Base-by-base conservation (phyloP, 2,888 invertebrate species). In the Eristalinus aeneus region DNA sequence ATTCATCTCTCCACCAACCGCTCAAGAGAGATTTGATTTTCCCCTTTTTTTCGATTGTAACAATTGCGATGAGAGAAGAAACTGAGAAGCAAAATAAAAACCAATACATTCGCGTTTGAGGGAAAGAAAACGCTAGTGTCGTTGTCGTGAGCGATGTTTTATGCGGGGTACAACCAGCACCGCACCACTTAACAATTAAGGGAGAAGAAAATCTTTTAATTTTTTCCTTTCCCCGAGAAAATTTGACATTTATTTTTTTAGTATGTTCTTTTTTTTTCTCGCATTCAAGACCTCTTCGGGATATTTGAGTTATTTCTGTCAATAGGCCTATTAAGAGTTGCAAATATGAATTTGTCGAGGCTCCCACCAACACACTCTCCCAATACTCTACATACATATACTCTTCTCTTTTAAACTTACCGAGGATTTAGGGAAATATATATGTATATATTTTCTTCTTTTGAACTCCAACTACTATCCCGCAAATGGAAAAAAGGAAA, bases 391-490 rank as follows among this genome's bases (percentile, higher is more conserved):
- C 54, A 85, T 64, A 82, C 60, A 86, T 71, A 73, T 73, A 82
- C 69, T 71, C 53, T 63, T 72, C 54, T 74, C 64, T 69, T 27
- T 69, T 69, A 69, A 86, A 86, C 86, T 86, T 86, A 86, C 86
- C 86, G 86, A 86, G 86, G 86, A 86, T 86, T 60, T 82, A 63
- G 73, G 73, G 74, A 86, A 78, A 86, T 77, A 81, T 81, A 85
- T 81, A 75, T 65, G 39, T 77, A 73, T 53, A 61, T 75, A 75
- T 84, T 74, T 79, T 74, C 53, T 74, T 76, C 76, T 68, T 71
- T 63, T 65, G 16, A 81, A 86, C 73, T 85, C 85, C 81, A 86
- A 76, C 85, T 75, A 80, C 65, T 72, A 72, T 81, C 86, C 82
- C 77, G 77, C 81, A 72, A 73, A 75, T 46, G 67, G 16, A 58